phyloP scores from a whole-genome alignment of 2,888 invertebrate species.

The Zhengitettix transpicula region DNA sequence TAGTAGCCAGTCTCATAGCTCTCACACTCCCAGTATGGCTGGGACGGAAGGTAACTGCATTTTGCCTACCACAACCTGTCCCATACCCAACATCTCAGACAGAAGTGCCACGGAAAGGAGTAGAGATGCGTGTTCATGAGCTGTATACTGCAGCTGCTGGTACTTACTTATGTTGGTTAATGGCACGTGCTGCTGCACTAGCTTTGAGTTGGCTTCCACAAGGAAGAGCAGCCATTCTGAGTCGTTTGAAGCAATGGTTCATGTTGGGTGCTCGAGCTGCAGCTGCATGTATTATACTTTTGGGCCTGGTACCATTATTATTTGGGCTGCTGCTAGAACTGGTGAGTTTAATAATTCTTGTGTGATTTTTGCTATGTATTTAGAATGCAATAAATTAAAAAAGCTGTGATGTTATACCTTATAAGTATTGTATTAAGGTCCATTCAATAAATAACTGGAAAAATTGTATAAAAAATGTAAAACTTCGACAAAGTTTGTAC shows the following conservation, averaged over 20 bases:
- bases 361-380: no score
- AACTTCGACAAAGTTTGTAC: no score
- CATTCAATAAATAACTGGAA: no score
- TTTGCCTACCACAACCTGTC: constrained; percentile 44
- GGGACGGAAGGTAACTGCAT: constrained; percentile 71
- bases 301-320: constrained; percentile 81
- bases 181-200: constrained; percentile 66
- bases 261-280: constrained; percentile 54
- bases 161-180: constrained; percentile 87
- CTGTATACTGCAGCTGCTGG: constrained; percentile 90
- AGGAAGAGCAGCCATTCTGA: constrained; percentile 61
- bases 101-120: not conserved
- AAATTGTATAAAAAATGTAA: no score
- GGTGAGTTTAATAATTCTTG: constrained; percentile 26
- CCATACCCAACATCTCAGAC: constrained; percentile 2
- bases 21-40: constrained; percentile 82
- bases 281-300: constrained; percentile 46
- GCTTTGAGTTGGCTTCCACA: constrained; percentile 78
- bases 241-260: constrained; percentile 51
- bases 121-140: constrained; percentile 64
- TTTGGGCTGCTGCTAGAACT: constrained; percentile 85
- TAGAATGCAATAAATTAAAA: no score
- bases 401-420: no score
- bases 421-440: no score
- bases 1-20: constrained; percentile 66